phyloP scores from a whole-genome alignment of 2,888 invertebrate genomes.

The Amphiduros pacificus region DNA sequence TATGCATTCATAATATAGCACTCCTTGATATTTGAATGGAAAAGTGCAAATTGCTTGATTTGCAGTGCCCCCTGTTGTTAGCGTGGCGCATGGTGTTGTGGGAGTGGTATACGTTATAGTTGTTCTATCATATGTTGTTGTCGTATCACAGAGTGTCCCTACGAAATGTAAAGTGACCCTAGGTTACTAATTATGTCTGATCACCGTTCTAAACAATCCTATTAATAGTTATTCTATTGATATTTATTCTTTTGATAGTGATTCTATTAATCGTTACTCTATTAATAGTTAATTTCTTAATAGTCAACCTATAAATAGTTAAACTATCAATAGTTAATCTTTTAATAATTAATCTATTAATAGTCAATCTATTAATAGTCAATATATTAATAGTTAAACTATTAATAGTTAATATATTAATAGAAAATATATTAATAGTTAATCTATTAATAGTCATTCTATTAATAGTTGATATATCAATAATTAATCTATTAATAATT shows the following conservation, averaged over 20 bases:
- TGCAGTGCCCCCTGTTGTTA: conserved; percentile 2
- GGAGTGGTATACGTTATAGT: background rate
- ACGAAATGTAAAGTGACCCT: background rate
- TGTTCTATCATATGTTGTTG: background rate
- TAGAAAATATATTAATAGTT: no score
- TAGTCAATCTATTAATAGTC: background rate
- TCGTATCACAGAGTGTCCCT: background rate
- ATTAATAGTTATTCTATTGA: no score
- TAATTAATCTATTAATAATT: no score
- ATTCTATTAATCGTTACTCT: no score
- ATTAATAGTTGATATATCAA: background rate
- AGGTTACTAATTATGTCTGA: no score
- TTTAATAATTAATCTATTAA: no score
- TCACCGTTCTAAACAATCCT: no score
- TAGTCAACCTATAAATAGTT: background rate
- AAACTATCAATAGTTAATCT: conserved; percentile 7
- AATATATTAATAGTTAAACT: background rate
- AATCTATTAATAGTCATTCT: background rate
- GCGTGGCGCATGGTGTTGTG: background rate
- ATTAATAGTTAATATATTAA: no score
- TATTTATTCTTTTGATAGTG: no score
- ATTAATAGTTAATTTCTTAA: background rate
- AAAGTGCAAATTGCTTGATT: background rate
- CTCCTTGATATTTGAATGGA: background rate
- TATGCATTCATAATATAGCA: background rate